Evolutionary conservation across 1,140 invertebrate species (phyloP), one percentile per base, ranked within the genome.

Genomic region (Phenacoccus solenopsis): DNA sequence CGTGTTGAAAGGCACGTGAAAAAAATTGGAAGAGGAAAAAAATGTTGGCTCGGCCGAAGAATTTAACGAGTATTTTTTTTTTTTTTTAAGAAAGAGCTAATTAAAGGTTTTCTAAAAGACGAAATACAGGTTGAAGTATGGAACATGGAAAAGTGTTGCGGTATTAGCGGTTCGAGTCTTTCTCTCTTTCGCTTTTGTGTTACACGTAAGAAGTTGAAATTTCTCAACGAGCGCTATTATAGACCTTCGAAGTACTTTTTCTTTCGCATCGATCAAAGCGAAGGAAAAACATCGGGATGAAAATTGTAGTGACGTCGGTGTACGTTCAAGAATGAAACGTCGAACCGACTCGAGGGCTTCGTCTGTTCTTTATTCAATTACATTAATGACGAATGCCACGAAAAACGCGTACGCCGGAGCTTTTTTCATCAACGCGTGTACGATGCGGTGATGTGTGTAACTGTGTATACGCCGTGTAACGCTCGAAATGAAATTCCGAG

Each of bases 341-440:
- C 38, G 38, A 49, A 49, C 16, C 13, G 20, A 49, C 38, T 49
- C 38, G 3, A 2, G 16, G 12, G 13, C 20, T 49, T 49, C 38
- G 38, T 49, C 38, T 49, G 16, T 49, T 49, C 38, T 49, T 49
- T 49, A 49, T 49, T 49, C 38, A 49, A 49, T 49, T 49, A 49
- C 38, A 49, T 49, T 49, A 49, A 49, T 49, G 38, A 49, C 38
- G 38, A 49, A 49, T 49, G 38, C 38, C 38, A 49, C 38, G 38
- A n/a, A n/a, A 49, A 49, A 49, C 38, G 38, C 20, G 38, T 49
- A 49, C n/a, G n/a, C n/a, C n/a, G 38, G 12, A 49, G 38, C 38
- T 49, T 49, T 49, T 49, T 49, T 49, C 38, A 49, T 49, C 38
- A 49, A 10, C 20, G 38, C 38, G 13, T 49, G 38, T 49, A 49